Conservation (phyloP, 2,113 vertebrate species). For the Anhinga rufa region DNA sequence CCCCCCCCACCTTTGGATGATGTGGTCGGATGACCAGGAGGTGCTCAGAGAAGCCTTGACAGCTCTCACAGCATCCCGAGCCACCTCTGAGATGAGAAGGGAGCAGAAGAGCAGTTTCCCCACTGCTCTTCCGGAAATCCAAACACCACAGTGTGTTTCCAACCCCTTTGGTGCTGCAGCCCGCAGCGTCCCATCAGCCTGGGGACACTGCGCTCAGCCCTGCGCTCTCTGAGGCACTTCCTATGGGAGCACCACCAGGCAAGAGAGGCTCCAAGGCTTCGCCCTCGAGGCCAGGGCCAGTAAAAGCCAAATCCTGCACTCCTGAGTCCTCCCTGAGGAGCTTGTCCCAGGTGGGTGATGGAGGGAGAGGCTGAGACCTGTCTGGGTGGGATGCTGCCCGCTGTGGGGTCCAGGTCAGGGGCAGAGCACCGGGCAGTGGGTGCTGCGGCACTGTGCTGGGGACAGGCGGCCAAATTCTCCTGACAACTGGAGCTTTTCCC, state of each 20-base stretch:
- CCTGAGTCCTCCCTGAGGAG: not conserved
- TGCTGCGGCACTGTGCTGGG: not conserved
- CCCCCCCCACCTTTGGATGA: not conserved
- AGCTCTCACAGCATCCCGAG: not conserved
- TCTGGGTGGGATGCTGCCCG: not conserved
- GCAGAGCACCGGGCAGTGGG: not conserved
- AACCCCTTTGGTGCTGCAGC: not conserved
- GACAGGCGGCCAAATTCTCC: not conserved
- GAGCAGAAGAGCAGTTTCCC: not conserved
- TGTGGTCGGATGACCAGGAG: fast-evolving
- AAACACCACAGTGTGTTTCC: not conserved
- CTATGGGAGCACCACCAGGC: not conserved
- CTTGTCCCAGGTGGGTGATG: not conserved
- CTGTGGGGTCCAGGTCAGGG: fast-evolving
- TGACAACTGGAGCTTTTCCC: not conserved
- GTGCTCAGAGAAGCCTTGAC: not conserved
- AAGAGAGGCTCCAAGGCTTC: not conserved
- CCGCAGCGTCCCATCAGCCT: fast-evolving
- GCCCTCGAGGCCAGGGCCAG: not conserved
- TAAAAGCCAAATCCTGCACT: not conserved
- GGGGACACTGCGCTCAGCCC: not conserved
- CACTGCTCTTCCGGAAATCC: not conserved
- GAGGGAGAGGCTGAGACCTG: not conserved
- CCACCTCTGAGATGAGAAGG: not conserved
- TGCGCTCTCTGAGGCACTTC: not conserved